Percentiles rank a stretch among this genome's conserved stretches.
These are phyloP conservation scores for Hirtodrosophila alboralis DNA, from an alignment of 2,888 invertebrate species.

Conservation along the genomic window DNA sequence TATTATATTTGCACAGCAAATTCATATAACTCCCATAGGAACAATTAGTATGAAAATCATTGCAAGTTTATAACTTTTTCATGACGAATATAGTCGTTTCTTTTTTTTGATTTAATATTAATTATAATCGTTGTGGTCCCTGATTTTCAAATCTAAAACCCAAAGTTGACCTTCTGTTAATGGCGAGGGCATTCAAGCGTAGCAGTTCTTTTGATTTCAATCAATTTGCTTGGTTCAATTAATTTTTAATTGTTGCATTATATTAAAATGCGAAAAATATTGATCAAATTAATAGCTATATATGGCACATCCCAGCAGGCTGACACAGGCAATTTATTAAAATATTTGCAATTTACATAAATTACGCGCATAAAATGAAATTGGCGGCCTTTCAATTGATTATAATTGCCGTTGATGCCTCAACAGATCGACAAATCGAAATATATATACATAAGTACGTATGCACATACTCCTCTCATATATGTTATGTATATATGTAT, in stretches of 20 bases:
- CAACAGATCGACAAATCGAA: conserved; percentile 12
- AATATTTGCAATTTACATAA: conserved; percentile 74
- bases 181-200: conserved; percentile 4
- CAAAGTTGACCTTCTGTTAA: too few species aligned
- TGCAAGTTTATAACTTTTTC: too few species aligned
- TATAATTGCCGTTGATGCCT: conserved; percentile 62
- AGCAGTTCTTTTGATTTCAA: not conserved
- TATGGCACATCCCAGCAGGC: not conserved
- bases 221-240: conserved; percentile 31
- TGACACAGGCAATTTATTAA: conserved; percentile 57
- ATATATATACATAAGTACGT: not conserved
- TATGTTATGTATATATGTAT: too few species aligned
- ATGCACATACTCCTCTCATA: too few species aligned
- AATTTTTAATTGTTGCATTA: conserved; percentile 12
- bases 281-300: not conserved
- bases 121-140: too few species aligned
- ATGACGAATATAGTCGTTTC: too few species aligned
- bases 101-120: too few species aligned
- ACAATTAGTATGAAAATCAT: too few species aligned
- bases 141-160: too few species aligned
- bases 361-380: conserved; percentile 68
- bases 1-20: too few species aligned
- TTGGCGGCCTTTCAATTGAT: conserved; percentile 68
- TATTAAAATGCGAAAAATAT: conserved; percentile 7
- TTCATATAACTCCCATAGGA: too few species aligned